These are phyloP conservation scores for Nothobranchius kuhntae DNA, from an alignment of 2,113 vertebrate species.

Conservation along the genomic window DNA sequence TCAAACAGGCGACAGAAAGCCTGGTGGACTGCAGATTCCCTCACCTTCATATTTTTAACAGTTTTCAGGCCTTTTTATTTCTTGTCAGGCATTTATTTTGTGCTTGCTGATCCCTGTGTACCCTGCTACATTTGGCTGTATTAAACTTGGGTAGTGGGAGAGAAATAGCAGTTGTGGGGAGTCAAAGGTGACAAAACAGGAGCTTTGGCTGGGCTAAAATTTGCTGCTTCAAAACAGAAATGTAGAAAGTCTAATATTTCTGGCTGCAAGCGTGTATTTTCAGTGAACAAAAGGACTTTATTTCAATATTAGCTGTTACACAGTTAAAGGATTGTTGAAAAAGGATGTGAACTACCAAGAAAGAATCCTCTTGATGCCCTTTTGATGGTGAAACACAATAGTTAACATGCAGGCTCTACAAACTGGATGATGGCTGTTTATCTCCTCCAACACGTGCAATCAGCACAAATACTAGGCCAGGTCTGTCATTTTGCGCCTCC, in stretches of 20 bases:
- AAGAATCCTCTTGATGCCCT: slow-evolving; percentile 34
- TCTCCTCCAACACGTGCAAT: slow-evolving; percentile 76
- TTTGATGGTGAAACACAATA: slow-evolving; percentile 53
- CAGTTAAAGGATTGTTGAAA: slow-evolving; percentile 2
- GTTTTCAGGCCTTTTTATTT: slow-evolving; percentile 34
- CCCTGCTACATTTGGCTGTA: slow-evolving; percentile 33
- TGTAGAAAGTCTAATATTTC: too few relatives aligned
- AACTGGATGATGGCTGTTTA: slow-evolving; percentile 77
- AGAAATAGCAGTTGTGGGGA: slow-evolving; percentile 15
- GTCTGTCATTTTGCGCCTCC: slow-evolving; percentile 76
- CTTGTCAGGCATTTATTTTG: slow-evolving; percentile 39
- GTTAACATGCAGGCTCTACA: slow-evolving; percentile 65
- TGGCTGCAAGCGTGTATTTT: background rate
- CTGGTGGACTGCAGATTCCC: slow-evolving; percentile 81
- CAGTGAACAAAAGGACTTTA: slow-evolving; percentile 2
- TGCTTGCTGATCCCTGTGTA: slow-evolving; percentile 48
- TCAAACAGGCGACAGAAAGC: slow-evolving; percentile 78
- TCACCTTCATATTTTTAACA: slow-evolving; percentile 65
- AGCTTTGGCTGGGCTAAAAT: slow-evolving; percentile 2
- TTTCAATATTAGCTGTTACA: background rate
- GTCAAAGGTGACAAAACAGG: slow-evolving; percentile 35
- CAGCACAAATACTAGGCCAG: slow-evolving; percentile 71
- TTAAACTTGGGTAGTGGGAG: slow-evolving; percentile 27
- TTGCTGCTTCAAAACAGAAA: background rate
- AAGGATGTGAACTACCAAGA: slow-evolving; percentile 11